Percentiles rank a stretch among this genome's conserved stretches.
These are phyloP conservation scores for Cantharis nigra DNA, from an alignment of 2,888 invertebrate genomes.

Conservation along the genomic window DNA sequence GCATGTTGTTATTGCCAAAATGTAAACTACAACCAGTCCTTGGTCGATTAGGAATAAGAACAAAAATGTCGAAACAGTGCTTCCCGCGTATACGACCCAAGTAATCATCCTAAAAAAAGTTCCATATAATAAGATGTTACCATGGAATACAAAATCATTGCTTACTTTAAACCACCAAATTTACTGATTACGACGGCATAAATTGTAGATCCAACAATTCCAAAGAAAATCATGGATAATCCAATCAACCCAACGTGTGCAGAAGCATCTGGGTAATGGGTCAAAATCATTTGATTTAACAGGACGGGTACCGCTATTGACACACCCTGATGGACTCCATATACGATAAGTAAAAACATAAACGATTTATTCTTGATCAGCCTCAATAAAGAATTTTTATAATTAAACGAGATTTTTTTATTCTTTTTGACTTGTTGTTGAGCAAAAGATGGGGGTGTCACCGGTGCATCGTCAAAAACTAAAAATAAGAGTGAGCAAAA, in stretches of 20 bases:
- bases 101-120: not conserved
- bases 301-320: not conserved
- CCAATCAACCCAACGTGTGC: not conserved
- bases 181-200: not conserved
- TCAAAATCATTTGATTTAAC: not conserved
- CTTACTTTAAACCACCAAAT: not conserved
- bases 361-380: not conserved
- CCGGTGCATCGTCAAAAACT: not conserved
- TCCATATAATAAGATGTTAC: not conserved
- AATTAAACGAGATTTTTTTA: not conserved
- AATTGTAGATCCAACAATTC: not conserved
- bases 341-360: not conserved
- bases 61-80: not conserved
- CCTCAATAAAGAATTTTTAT: not conserved
- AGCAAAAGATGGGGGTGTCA: not conserved
- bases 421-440: not conserved
- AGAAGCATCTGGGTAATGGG: not conserved
- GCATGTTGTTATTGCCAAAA: not conserved
- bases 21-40: not conserved
- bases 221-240: not conserved
- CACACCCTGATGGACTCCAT: not conserved
- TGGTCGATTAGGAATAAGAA: not conserved
- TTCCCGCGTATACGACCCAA: not conserved
- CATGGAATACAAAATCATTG: not conserved
- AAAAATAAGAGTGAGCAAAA: not conserved